Base-by-base conservation (phyloP, 1,140 invertebrate genomes). In the Euura lappo region DNA sequence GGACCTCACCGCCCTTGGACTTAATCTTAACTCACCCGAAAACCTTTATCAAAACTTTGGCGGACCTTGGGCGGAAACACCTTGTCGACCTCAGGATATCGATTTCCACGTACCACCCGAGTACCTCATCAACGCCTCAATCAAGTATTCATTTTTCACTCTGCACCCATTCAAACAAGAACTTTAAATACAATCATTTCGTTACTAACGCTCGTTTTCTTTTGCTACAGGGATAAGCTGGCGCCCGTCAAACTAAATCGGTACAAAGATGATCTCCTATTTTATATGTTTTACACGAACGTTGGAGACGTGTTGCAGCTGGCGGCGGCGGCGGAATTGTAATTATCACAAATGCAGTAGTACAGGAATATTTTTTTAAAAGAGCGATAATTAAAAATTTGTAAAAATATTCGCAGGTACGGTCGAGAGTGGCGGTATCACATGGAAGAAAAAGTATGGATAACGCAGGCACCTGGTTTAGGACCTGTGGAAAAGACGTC, bases 231-330 rank as follows among this genome's bases (percentile, higher is more conserved):
- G 90, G 95, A 96, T 89, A 97, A 99, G 90, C 90, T 99, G 84
- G 96, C 98, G 73, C 95, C 96, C 79, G 92, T 99, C 82, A 97
- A 98, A 90, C 90, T 99, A 83, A 97, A 94, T 89, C 93, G 97
- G 88, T 98, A 99, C 89, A 97, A 98, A 86, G 98, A 99, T 89
- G 98, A 99, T 90, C 91, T 99, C 81, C 91, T 99, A 78, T 99
- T 99, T 91, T 99, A 98, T 90, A 92, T 99, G 88, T 99, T 99
- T 91, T 99, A 99, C 88, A 99, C 97, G 88, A 99, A 97, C 90
- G 95, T 97, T 81, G 97, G 97, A 80, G 98, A 99, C 91, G 93
- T 98, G 76, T 92, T 99, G 88, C 98, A 99, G 91, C 89, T 99
- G 77, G 95, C 95, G 77, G 98, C 97, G 71, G 98, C 98, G 78